These are phyloP conservation scores for Leptopilina syphax DNA, from an alignment of 2,888 invertebrate species.

Conservation along the genomic window DNA sequence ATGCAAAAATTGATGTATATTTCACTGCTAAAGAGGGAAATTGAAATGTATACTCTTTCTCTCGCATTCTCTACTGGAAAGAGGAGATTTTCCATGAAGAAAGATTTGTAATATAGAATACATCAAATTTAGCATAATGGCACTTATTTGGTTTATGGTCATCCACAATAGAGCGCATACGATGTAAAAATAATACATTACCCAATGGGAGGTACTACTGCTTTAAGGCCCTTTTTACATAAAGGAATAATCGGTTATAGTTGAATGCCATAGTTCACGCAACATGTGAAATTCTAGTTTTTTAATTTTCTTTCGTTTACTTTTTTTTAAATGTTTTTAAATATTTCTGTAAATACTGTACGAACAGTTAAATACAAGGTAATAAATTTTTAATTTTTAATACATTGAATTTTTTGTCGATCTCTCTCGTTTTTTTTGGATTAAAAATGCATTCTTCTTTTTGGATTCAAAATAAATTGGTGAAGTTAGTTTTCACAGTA, in stretches of 20 bases:
- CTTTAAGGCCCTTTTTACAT: neutral
- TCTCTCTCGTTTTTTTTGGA: too few species aligned
- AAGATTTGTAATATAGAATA: neutral
- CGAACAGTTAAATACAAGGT: too few species aligned
- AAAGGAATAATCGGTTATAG: neutral
- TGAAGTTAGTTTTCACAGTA: too few species aligned
- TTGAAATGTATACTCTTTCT: conserved; percentile 9
- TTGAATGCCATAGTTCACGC: neutral
- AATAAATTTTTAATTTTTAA: too few species aligned
- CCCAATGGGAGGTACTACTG: neutral
- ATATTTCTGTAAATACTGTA: too few species aligned
- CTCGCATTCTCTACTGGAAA: too few species aligned
- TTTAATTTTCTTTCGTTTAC: too few species aligned
- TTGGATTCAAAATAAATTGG: too few species aligned
- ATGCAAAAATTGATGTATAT: conserved; percentile 18
- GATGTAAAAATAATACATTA: neutral
- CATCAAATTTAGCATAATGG: conserved; percentile 24
- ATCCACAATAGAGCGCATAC: neutral
- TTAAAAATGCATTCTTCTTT: too few species aligned
- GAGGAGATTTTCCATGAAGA: conserved; percentile 8
- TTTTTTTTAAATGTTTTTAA: neutral
- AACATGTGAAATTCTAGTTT: neutral
- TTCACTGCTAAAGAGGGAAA: conserved; percentile 20
- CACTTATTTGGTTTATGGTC: conserved; percentile 19
- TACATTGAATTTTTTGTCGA: too few species aligned